phyloP scores from a whole-genome alignment of 1,140 invertebrate genomes.

The Lethrus apterus region DNA sequence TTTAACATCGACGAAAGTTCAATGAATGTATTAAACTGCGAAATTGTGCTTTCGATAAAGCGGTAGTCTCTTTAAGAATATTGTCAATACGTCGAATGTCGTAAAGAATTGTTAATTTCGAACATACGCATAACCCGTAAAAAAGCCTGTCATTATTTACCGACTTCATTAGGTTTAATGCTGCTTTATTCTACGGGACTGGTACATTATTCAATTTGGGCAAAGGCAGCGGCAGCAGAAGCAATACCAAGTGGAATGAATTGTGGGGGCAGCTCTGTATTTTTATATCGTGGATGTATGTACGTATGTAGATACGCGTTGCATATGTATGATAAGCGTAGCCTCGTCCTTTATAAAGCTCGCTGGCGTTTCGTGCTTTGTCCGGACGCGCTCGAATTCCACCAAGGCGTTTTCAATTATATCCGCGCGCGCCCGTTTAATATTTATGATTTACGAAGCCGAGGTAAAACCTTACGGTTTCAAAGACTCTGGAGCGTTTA shows the following conservation, averaged over 20 bases:
- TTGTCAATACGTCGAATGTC: no score
- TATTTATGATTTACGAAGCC: no score
- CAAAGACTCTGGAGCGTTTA: no score
- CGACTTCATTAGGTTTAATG: slow-evolving; percentile 29
- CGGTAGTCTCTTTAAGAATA: no score
- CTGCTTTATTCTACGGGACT: slow-evolving; percentile 26
- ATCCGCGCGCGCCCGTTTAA: slow-evolving; percentile 14
- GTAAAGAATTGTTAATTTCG: neutral
- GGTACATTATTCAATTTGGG: slow-evolving; percentile 31
- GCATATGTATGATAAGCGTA: slow-evolving; percentile 34
- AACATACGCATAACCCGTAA: slow-evolving; percentile 3
- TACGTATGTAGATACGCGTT: slow-evolving; percentile 32
- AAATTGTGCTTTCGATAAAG: no score
- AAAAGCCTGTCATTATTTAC: slow-evolving; percentile 27
- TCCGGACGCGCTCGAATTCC: slow-evolving; percentile 10
- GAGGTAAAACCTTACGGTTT: no score
- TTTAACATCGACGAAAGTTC: no score
- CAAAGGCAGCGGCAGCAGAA: slow-evolving; percentile 13
- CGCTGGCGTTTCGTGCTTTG: slow-evolving; percentile 16
- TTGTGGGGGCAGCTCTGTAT: slow-evolving; percentile 21
- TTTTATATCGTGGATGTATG: slow-evolving; percentile 26
- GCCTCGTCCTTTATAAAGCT: slow-evolving; percentile 27
- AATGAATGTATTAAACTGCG: no score
- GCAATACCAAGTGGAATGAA: slow-evolving; percentile 11
- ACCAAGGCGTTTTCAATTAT: neutral